Evolutionary conservation across 2,113 vertebrate species (phyloP).

Genomic region (Cyprinodon brontotheroides): DNA sequence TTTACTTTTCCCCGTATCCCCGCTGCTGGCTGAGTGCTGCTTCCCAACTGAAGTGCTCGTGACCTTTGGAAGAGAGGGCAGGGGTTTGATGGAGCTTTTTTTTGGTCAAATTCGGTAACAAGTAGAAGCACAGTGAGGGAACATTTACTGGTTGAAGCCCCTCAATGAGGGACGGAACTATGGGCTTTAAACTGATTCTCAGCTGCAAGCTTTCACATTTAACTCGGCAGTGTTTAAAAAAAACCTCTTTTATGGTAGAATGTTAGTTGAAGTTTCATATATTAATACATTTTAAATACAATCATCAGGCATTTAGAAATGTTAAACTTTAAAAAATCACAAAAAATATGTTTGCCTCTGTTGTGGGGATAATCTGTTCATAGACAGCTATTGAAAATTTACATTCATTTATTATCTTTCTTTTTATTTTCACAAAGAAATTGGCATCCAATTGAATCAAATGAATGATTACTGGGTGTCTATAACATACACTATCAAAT

Average conservation of each 20-base stretch:
- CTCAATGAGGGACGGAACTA: conserved; percentile 26
- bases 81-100: conserved; percentile 41
- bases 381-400: not conserved
- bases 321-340: not conserved
- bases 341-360: not conserved
- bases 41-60: conserved; percentile 55
- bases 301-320: not conserved
- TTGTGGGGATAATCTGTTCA: not conserved
- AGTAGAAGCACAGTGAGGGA: conserved; percentile 44
- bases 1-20: conserved; percentile 35
- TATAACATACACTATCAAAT: not conserved
- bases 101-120: conserved; percentile 48
- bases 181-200: conserved; percentile 19
- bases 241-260: not conserved
- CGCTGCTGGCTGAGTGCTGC: conserved; percentile 26
- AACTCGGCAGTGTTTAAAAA: not conserved
- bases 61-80: conserved; percentile 60
- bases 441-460: no score
- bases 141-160: conserved; percentile 39
- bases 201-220: conserved; percentile 27
- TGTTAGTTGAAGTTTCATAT: not conserved
- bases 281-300: not conserved
- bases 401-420: not conserved
- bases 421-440: not conserved
- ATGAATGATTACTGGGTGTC: not conserved